Percentiles rank a stretch among this genome's conserved stretches.
Conservation (phyloP, 2,888 invertebrate genomes). For the Sinodicranocentrus sp. region DNA sequence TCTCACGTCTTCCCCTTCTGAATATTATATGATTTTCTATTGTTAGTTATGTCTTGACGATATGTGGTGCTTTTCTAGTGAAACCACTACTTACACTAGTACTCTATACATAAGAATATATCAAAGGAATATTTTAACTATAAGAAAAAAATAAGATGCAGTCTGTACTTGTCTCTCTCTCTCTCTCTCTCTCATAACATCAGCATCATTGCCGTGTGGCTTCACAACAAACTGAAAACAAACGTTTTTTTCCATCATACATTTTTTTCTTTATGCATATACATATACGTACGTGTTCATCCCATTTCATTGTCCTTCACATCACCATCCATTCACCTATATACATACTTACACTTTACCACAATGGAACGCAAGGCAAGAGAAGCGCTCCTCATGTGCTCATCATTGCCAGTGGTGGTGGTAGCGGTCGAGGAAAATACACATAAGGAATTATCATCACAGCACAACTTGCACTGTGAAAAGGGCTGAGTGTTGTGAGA, state of each 20-base stretch:
- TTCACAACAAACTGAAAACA: constrained; percentile 49
- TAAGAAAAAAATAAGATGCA: background rate
- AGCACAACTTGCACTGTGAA: background rate
- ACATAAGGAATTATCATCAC: constrained; percentile 5
- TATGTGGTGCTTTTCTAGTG: no score
- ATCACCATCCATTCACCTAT: constrained; percentile 50
- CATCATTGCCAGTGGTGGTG: background rate
- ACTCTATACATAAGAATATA: background rate
- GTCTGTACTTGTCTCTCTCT: constrained; percentile 12
- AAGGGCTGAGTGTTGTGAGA: background rate
- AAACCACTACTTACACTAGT: no score
- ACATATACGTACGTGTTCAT: constrained; percentile 22
- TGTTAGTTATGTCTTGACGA: no score
- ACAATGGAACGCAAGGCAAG: constrained; percentile 3
- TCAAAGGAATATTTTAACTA: no score
- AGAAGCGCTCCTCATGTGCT: constrained; percentile 23
- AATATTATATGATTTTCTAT: constrained; percentile 7
- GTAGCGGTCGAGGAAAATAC: constrained; percentile 25
- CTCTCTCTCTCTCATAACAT: background rate
- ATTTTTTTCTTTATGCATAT: background rate
- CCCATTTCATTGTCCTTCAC: constrained; percentile 61
- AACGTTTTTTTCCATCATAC: constrained; percentile 47
- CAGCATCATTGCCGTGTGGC: constrained; percentile 6
- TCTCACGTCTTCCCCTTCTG: background rate
- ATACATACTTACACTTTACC: constrained; percentile 16